Evolutionary conservation across 2,888 invertebrate species (phyloP).

Genomic region (Odontocerum albicorne): DNA sequence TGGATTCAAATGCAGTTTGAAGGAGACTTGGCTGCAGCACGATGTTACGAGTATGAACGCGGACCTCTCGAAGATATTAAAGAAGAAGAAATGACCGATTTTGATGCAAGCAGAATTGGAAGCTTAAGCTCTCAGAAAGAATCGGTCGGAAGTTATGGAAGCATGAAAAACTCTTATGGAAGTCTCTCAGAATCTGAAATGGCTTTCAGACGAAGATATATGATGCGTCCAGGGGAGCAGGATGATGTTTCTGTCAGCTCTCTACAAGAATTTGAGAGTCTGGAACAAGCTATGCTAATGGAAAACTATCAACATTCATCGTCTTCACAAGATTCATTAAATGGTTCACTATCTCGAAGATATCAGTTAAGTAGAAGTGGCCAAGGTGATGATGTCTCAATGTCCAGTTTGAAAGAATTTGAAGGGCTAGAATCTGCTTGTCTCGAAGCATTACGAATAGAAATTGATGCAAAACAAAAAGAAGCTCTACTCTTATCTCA

Average conservation of each 20-base stretch:
- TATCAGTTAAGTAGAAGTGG: conserved; percentile 70
- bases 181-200: conserved; percentile 93
- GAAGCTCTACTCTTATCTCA: conserved; percentile 70
- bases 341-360: conserved; percentile 77
- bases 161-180: conserved; percentile 85
- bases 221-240: conserved; percentile 80
- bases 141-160: conserved; percentile 77
- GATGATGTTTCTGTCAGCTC: conserved; percentile 93
- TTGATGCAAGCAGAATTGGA: conserved; percentile 78
- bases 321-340: conserved; percentile 84
- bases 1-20: conserved; percentile 92
- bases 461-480: conserved; percentile 82
- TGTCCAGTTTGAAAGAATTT: conserved; percentile 88
- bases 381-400: conserved; percentile 82
- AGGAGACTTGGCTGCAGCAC: conserved; percentile 64
- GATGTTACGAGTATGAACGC: conserved; percentile 78
- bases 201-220: conserved; percentile 79
- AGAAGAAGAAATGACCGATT: conserved; percentile 88
- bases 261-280: conserved; percentile 90
- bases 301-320: conserved; percentile 76
- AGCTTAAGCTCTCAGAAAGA: conserved; percentile 77
- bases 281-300: conserved; percentile 81
- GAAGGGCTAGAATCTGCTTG: conserved; percentile 90
- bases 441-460: conserved; percentile 79
- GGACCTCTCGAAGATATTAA: conserved; percentile 89